These are phyloP conservation scores for Phalacrocorax carbo DNA, from an alignment of 2,113 vertebrate species.

Conservation along the genomic window DNA sequence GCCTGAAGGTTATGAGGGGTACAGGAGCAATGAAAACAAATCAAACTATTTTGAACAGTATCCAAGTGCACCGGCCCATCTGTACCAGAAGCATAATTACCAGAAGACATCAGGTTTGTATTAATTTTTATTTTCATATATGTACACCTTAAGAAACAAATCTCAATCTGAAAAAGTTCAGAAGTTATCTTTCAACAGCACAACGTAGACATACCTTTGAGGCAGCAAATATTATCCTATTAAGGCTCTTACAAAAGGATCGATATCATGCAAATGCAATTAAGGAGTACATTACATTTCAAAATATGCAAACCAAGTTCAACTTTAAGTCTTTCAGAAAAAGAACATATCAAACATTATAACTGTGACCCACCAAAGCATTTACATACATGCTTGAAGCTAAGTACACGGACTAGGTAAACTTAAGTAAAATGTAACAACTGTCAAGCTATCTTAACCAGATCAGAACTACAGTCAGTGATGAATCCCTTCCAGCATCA, in stretches of 20 bases:
- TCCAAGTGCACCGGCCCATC: neutral
- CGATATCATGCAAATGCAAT: slow-evolving; percentile 20
- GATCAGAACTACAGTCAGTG: neutral
- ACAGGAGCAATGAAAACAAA: neutral
- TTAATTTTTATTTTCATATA: slow-evolving; percentile 32
- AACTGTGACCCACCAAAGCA: neutral
- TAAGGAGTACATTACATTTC: slow-evolving; percentile 7
- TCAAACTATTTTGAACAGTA: neutral
- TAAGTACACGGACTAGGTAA: neutral
- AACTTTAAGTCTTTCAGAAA: neutral
- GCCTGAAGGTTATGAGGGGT: neutral
- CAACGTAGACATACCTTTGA: neutral
- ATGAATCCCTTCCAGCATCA: neutral
- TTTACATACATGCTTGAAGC: slow-evolving; percentile 19
- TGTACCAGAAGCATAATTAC: neutral
- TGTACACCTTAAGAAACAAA: slow-evolving; percentile 37
- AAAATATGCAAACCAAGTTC: slow-evolving; percentile 33
- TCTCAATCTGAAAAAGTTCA: neutral
- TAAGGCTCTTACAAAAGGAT: slow-evolving; percentile 36
- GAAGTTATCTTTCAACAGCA: neutral
- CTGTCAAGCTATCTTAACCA: neutral
- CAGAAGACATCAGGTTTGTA: neutral
- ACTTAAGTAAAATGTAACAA: neutral
- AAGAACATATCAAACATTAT: neutral
- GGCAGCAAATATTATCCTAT: slow-evolving; percentile 21